A percentile compares a stretch with the other conserved stretches of the same genome.
Conservation (phyloP, 2,888 invertebrate species). For the Polydrusus cervinus region DNA sequence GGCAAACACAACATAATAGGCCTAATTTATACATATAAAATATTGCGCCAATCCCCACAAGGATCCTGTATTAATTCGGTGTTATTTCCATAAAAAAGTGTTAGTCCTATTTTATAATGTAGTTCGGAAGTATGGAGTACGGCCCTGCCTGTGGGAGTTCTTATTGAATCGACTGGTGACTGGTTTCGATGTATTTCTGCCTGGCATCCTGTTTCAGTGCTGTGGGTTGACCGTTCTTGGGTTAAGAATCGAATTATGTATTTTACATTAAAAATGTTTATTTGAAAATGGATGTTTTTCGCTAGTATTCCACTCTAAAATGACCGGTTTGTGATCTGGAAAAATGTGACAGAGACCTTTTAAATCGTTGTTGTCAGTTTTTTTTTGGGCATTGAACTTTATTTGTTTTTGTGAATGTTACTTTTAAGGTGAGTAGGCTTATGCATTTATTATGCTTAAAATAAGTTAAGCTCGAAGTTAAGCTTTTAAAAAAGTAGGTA, state of each 20-base stretch:
- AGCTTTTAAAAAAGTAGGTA: too few relatives aligned
- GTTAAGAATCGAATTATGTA: constrained; percentile 22
- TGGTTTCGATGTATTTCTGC: constrained; percentile 50
- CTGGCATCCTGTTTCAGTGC: constrained; percentile 48
- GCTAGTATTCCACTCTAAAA: neutral
- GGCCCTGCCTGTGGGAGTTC: constrained; percentile 45
- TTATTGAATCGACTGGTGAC: constrained; percentile 49
- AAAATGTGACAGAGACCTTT: constrained; percentile 18
- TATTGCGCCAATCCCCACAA: too few relatives aligned
- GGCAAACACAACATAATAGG: too few relatives aligned
- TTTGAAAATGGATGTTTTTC: constrained; percentile 10
- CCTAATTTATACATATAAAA: too few relatives aligned
- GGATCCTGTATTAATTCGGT: too few relatives aligned
- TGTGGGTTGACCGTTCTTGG: constrained; percentile 37
- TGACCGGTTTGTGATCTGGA: constrained; percentile 6
- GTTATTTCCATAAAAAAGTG: too few relatives aligned
- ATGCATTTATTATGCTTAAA: neutral
- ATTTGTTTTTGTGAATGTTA: constrained; percentile 19
- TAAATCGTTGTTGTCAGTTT: neutral
- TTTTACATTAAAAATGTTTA: constrained; percentile 7
- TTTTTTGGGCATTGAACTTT: constrained; percentile 28
- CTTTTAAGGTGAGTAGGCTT: neutral
- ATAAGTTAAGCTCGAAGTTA: too few relatives aligned
- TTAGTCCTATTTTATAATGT: too few relatives aligned
- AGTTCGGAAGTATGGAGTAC: constrained; percentile 24